A percentile compares a stretch with the other conserved stretches of the same genome.
Conservation (phyloP, 2,113 vertebrate genomes). For the Hyaena hyaena region DNA sequence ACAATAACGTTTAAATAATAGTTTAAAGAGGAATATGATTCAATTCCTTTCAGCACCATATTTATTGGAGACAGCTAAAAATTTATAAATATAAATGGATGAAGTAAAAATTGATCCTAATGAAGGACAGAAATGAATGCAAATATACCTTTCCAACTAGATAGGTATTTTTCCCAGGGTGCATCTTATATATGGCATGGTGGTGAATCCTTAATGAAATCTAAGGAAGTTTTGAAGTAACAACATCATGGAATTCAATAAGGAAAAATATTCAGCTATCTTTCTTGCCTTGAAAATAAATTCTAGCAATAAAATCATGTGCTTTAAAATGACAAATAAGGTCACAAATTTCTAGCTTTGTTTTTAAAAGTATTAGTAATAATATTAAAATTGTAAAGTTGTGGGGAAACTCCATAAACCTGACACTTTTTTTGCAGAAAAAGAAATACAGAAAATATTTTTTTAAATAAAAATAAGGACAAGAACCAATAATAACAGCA, state of each 20-base stretch:
- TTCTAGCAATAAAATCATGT: neutral
- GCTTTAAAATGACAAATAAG: neutral
- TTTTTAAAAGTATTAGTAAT: neutral
- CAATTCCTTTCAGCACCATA: neutral
- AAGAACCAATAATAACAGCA: neutral
- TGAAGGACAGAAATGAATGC: neutral
- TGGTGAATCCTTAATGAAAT: neutral
- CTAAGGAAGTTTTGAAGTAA: constrained; percentile 10
- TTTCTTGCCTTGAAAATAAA: constrained; percentile 12
- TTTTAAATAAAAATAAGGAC: constrained; percentile 16
- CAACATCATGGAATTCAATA: neutral
- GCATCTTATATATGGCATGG: neutral
- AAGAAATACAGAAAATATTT: constrained; percentile 25
- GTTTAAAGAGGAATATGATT: neutral
- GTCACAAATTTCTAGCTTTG: neutral
- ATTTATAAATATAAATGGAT: neutral
- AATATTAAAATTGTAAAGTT: neutral
- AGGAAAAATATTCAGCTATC: neutral
- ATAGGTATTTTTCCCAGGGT: neutral
- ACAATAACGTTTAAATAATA: neutral
- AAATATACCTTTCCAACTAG: neutral
- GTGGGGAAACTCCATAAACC: neutral
- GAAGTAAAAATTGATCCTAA: neutral
- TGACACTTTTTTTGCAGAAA: neutral
- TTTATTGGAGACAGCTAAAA: neutral